A percentile compares a stretch with the other conserved stretches of the same genome.
Conservation (phyloP, 1,140 invertebrate genomes). For the Condylostylus longicornis region DNA sequence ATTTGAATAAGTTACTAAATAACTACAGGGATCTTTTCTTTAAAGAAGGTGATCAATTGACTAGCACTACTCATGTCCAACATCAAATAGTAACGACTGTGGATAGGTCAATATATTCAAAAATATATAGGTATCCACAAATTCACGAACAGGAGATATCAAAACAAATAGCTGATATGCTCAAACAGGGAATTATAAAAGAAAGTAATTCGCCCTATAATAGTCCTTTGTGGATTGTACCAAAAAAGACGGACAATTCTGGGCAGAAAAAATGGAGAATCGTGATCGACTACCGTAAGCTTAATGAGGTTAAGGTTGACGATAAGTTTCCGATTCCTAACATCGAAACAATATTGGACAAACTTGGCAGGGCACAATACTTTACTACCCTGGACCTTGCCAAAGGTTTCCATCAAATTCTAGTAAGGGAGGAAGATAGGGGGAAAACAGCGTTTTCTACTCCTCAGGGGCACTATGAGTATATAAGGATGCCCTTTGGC, state of each 20-base stretch:
- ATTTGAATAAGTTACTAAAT: not conserved
- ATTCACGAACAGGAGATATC: slow-evolving; percentile 28
- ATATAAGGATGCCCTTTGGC: too few species aligned
- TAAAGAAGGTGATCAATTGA: slow-evolving; percentile 3
- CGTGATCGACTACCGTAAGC: slow-evolving; percentile 23
- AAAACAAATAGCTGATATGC: slow-evolving; percentile 16
- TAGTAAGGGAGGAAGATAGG: too few species aligned
- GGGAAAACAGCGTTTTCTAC: too few species aligned
- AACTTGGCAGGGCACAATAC: too few species aligned
- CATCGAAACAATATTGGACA: too few species aligned
- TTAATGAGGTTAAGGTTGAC: slow-evolving; percentile 24
- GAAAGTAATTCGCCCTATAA: slow-evolving; percentile 22
- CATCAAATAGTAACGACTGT: slow-evolving; percentile 19
- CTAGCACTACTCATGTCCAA: slow-evolving; percentile 3
- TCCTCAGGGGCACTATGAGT: too few species aligned
- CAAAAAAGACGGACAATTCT: slow-evolving; percentile 15
- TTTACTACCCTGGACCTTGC: too few species aligned
- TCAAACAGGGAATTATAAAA: slow-evolving; percentile 28
- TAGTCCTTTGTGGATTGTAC: slow-evolving; percentile 5
- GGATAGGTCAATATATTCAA: slow-evolving; percentile 15
- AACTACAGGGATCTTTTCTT: slow-evolving; percentile 2
- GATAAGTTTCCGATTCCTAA: too few species aligned
- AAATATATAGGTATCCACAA: slow-evolving; percentile 23
- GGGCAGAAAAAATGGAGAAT: slow-evolving; percentile 23
- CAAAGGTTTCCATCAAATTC: too few species aligned